Evolutionary conservation across 2,888 invertebrate genomes (phyloP), one percentile per base, ranked within the genome.

Genomic region (Coecobrya sp.): DNA sequence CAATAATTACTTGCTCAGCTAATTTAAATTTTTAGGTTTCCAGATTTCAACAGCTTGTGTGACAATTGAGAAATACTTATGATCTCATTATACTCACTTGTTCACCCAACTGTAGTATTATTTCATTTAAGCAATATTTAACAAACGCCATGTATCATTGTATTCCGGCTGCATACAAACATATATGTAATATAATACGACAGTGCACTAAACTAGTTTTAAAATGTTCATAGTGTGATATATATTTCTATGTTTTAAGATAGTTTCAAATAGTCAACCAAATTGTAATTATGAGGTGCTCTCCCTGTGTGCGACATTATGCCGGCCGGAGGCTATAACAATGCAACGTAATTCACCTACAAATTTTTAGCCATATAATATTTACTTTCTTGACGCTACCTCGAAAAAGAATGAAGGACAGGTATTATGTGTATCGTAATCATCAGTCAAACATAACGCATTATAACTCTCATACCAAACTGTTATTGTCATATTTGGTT

Each of bases 391-490:
- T 68, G 65, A 68, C 27, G 70, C 42, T 73, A 42, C 70, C 70
- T 73, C 42, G 36, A 73, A 73, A 42, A n/a, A 19, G 70, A 42
- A 36, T 73, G 70, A 73, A 73, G 70, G 70, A 73, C 70, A 73
- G 42, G 70, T 73, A 73, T 42, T 73, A 73, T 30, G 36, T 68
- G 68, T n/a, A 68, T 68, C n/a, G 30, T 68, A 30, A 68, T 68
- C 27, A 30, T 68, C 16, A 68, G 68, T 36, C 62, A 62, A 19
- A 62, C 62, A 62, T 25, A 62, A 25, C 10, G n/a, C n/a, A n/a
- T n/a, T n/a, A 62, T 10, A 68, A 30, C 27, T 1, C 25, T 1
- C 42, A 19, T 42, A 73, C 19, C 30, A 42, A 36, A 42, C 49
- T 73, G 76, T 25, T 49, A 30, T 81, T 81, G 55, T 81, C 79